These are phyloP conservation scores for Polyploca ridens DNA, from an alignment of 2,888 invertebrate genomes.

Conservation along the genomic window DNA sequence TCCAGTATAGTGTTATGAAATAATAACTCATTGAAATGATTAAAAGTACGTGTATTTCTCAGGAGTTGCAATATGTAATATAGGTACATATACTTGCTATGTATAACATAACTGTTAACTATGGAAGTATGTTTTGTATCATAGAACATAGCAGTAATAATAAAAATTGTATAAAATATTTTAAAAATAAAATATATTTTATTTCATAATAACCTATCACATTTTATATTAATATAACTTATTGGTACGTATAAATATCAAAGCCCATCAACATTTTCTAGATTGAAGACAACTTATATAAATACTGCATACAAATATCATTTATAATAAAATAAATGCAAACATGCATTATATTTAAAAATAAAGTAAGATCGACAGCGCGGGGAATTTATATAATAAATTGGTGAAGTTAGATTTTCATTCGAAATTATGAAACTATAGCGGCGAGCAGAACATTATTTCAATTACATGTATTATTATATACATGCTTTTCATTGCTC, in stretches of 20 bases:
- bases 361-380: no score
- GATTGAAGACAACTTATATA: conserved; percentile 14
- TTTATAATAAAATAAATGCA: no score
- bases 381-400: not conserved
- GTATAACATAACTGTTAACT: conserved; percentile 31
- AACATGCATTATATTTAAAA: no score
- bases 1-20: conserved; percentile 14
- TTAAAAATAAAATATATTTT: conserved; percentile 45
- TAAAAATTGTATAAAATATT: conserved; percentile 57
- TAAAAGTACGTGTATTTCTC: conserved; percentile 36
- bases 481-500: not conserved
- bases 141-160: conserved; percentile 32
- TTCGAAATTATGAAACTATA: not conserved
- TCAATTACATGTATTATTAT: not conserved
- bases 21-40: conserved; percentile 30
- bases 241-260: conserved; percentile 1
- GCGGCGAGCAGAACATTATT: not conserved
- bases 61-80: conserved; percentile 5
- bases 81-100: conserved; percentile 20
- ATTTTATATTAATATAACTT: conserved; percentile 13
- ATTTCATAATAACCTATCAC: conserved; percentile 39
- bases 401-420: not conserved
- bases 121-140: conserved; percentile 39
- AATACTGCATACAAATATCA: not conserved
- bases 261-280: conserved; percentile 18